Evolutionary conservation across 1,140 invertebrate species (phyloP).

Genomic region (Lerema accius): DNA sequence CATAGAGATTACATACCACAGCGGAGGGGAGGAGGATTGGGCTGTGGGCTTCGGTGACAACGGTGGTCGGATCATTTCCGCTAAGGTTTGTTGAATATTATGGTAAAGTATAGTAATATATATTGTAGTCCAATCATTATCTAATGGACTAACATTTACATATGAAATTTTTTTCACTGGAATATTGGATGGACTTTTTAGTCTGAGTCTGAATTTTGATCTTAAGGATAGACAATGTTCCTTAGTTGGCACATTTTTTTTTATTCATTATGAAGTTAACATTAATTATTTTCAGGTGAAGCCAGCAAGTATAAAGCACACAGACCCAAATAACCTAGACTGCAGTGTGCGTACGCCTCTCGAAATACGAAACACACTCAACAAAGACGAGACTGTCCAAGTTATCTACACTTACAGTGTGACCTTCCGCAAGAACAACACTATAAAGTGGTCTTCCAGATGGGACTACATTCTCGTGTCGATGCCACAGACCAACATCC

Average conservation of each 20-base stretch:
- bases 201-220: too few species aligned
- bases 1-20: constrained; percentile 96
- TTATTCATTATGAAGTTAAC: too few species aligned
- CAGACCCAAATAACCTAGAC: constrained; percentile 69
- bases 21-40: constrained; percentile 93
- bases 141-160: too few species aligned
- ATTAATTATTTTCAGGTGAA: constrained; percentile 85
- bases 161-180: too few species aligned
- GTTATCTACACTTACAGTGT: constrained; percentile 96
- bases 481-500: constrained; percentile 99
- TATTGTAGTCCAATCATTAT: too few species aligned
- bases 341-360: constrained; percentile 86
- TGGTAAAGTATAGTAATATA: too few species aligned
- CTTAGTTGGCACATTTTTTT: too few species aligned
- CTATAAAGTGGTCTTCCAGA: constrained; percentile 98
- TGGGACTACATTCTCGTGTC: constrained; percentile 99
- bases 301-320: constrained; percentile 91
- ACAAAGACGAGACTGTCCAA: constrained; percentile 83
- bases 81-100: too few species aligned
- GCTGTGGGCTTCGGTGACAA: constrained; percentile 88
- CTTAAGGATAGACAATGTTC: too few species aligned
- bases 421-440: constrained; percentile 90
- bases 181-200: too few species aligned
- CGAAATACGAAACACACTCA: constrained; percentile 85
- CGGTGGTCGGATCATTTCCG: constrained; percentile 95